Percentiles rank a stretch among this genome's conserved stretches.
Conservation (phyloP, 2,888 invertebrate species). For the Melipona beecheii region DNA sequence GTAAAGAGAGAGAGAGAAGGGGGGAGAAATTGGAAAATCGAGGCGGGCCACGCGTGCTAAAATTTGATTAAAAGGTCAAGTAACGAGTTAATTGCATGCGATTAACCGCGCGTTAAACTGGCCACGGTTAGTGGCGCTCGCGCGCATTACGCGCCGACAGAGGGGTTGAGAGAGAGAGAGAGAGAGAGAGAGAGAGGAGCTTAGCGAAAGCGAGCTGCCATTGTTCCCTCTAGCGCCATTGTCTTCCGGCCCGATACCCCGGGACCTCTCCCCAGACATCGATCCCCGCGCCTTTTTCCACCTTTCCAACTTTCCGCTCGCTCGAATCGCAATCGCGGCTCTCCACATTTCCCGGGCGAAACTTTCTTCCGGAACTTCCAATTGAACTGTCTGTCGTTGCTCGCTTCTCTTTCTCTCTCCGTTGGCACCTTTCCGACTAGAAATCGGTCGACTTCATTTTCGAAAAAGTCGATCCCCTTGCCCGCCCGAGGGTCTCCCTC, state of each 20-base stretch:
- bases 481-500: too few species aligned
- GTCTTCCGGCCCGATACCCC: constrained; percentile 13
- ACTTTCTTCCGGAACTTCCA: constrained; percentile 18
- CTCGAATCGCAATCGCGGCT: not conserved
- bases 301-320: constrained; percentile 16
- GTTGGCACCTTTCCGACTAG: not conserved
- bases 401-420: not conserved
- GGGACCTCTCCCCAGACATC: constrained; percentile 16
- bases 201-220: constrained; percentile 46
- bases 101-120: constrained; percentile 65
- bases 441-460: not conserved
- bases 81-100: constrained; percentile 69
- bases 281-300: constrained; percentile 27
- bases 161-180: not conserved
- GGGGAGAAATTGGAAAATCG: constrained; percentile 26
- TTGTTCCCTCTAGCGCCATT: constrained; percentile 59
- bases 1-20: too few species aligned
- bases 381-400: constrained; percentile 12
- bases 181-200: not conserved
- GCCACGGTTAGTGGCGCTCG: constrained; percentile 17
- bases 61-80: constrained; percentile 68
- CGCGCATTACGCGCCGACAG: constrained; percentile 1
- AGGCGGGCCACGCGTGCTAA: constrained; percentile 15
- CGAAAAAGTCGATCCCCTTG: not conserved
- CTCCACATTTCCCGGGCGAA: not conserved